A percentile compares a stretch with the other conserved stretches of the same genome.
Evolutionary conservation across 1,140 invertebrate species (phyloP).

Genomic region (Drosophila baimaii): DNA sequence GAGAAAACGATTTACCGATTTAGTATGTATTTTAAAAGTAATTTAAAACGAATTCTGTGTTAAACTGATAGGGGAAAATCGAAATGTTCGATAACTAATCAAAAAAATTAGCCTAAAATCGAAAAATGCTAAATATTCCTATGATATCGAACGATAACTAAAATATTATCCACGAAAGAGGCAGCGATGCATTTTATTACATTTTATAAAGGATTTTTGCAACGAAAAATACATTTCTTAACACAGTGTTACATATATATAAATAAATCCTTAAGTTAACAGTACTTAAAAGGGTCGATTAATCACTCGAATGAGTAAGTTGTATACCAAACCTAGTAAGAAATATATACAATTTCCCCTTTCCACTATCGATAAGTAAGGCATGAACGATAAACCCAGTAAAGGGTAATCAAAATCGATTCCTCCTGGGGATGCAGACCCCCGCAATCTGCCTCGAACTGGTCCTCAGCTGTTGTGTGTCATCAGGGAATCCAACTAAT

Average conservation of each 20-base stretch:
- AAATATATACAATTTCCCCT: not conserved
- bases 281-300: no score
- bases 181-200: no score
- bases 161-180: not conserved
- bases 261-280: no score
- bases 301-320: no score
- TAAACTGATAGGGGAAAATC: not conserved
- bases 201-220: no score
- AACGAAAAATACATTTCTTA: no score
- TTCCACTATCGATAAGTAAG: no score
- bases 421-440: not conserved
- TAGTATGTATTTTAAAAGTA: accelerated
- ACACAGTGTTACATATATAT: no score
- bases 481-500: slow-evolving; percentile 45
- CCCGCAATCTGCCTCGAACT: not conserved
- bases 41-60: not conserved
- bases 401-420: not conserved
- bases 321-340: no score
- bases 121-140: no score
- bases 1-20: not conserved
- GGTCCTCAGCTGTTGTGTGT: slow-evolving; percentile 45
- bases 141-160: not conserved
- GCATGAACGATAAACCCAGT: not conserved
- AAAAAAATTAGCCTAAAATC: no score
- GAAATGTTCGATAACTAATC: not conserved